These are phyloP conservation scores for Scaptomyza montana DNA, from an alignment of 1,140 invertebrate species.

Conservation along the genomic window DNA sequence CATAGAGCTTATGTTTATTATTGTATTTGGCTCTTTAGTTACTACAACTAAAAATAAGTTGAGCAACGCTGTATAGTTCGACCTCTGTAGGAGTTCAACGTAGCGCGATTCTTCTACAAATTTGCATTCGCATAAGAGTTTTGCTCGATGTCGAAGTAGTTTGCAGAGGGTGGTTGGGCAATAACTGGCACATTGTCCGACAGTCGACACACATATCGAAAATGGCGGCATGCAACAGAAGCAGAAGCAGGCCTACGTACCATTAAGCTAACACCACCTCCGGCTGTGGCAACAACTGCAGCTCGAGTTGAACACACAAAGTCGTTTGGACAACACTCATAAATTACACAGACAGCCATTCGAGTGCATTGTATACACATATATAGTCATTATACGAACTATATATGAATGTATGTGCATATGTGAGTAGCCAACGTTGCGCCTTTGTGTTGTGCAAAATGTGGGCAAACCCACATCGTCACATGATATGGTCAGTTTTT, in stretches of 20 bases:
- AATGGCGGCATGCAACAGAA: constrained; percentile 64
- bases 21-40: neutral
- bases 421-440: constrained; percentile 20
- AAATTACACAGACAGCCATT: constrained; percentile 44
- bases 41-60: constrained; percentile 25
- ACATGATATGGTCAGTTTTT: constrained; percentile 36
- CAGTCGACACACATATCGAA: constrained; percentile 47
- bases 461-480: constrained; percentile 11
- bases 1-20: constrained; percentile 21
- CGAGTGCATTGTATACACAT: constrained; percentile 3
- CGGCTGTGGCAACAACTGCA: constrained; percentile 41
- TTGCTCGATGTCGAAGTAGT: constrained; percentile 20
- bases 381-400: constrained; percentile 30
- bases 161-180: neutral
- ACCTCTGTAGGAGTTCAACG: constrained; percentile 45
- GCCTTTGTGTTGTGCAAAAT: constrained; percentile 29
- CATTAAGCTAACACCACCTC: constrained; percentile 27
- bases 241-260: constrained; percentile 9
- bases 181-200: constrained; percentile 61
- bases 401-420: constrained; percentile 1
- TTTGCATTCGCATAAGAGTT: constrained; percentile 60
- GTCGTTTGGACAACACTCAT: constrained; percentile 38
- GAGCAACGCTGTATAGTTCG: neutral
- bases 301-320: constrained; percentile 24
- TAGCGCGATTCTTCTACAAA: constrained; percentile 38